Conservation (phyloP, 2,888 invertebrate genomes). For the Drosophila mayaguana region DNA sequence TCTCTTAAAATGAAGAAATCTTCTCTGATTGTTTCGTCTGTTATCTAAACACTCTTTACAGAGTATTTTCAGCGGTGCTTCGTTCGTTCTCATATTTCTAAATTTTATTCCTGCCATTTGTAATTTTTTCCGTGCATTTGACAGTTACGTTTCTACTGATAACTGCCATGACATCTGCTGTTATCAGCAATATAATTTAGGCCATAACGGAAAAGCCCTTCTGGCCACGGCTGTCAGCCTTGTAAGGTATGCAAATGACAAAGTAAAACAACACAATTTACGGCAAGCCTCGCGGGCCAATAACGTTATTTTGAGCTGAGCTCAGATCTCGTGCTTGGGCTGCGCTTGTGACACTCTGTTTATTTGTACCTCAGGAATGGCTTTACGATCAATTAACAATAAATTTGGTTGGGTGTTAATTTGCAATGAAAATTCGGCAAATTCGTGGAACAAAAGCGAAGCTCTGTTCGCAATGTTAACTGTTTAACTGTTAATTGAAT, state of each 20-base stretch:
- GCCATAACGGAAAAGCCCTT: slow-evolving; percentile 32
- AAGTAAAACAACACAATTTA: slow-evolving; percentile 38
- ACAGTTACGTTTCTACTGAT: slow-evolving; percentile 25
- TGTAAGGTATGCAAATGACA: slow-evolving; percentile 21
- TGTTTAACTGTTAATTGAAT: slow-evolving; percentile 31
- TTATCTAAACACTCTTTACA: background rate
- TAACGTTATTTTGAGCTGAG: slow-evolving; percentile 5
- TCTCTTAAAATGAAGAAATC: background rate
- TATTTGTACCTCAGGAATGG: background rate
- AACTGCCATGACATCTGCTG: slow-evolving; percentile 24
- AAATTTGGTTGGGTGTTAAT: slow-evolving; percentile 19
- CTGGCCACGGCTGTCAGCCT: slow-evolving; percentile 14
- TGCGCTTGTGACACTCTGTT: slow-evolving; percentile 17
- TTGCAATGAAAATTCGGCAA: slow-evolving; percentile 8
- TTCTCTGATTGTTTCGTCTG: no score
- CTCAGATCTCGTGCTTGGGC: slow-evolving; percentile 8
- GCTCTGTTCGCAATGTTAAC: slow-evolving; percentile 22
- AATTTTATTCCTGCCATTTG: background rate
- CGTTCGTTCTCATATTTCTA: background rate
- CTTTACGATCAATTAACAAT: slow-evolving; percentile 15
- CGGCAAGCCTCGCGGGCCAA: slow-evolving; percentile 28
- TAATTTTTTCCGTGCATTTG: slow-evolving; percentile 27
- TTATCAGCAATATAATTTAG: slow-evolving; percentile 31
- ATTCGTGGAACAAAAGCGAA: slow-evolving; percentile 3
- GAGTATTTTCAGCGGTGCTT: slow-evolving; percentile 5